Percentiles rank a stretch among this genome's conserved stretches.
These are phyloP conservation scores for Hippoglossus hippoglossus DNA, from an alignment of 2,797 vertebrate species.

Conservation along the genomic window DNA sequence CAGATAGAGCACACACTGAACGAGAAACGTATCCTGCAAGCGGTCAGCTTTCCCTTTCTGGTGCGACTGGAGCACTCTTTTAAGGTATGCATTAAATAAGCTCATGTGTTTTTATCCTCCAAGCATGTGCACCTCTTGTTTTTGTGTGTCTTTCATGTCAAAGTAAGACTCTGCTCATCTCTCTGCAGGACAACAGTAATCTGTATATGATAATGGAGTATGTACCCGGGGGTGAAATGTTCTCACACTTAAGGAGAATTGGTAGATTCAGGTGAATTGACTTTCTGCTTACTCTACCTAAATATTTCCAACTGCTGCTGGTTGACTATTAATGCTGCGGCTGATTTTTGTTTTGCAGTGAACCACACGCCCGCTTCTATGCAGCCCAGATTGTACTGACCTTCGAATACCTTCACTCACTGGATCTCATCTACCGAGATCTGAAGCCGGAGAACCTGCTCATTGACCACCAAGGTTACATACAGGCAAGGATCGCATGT, in stretches of 20 bases:
- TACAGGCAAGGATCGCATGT: conserved; percentile 80
- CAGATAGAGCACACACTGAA: conserved; percentile 96
- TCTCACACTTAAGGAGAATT: conserved; percentile 94
- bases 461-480: conserved; percentile 95
- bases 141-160: conserved; percentile 1
- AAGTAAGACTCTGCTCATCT: conserved; percentile 22
- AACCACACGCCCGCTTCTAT: conserved; percentile 95
- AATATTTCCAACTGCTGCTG: background rate
- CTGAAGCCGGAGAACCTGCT: conserved; percentile 96
- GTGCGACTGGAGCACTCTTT: conserved; percentile 94
- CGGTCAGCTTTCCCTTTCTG: conserved; percentile 93
- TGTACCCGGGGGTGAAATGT: conserved; percentile 95
- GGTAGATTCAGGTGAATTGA: conserved; percentile 91
- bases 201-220: conserved; percentile 98
- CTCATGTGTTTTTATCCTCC: background rate
- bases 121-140: background rate
- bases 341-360: conserved; percentile 73
- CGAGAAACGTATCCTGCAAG: conserved; percentile 95
- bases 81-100: conserved; percentile 81
- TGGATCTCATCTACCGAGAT: conserved; percentile 96
- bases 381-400: conserved; percentile 96
- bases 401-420: conserved; percentile 95
- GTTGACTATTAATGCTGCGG: conserved; percentile 37
- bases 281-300: background rate
- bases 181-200: conserved; percentile 90